Base-by-base conservation (phyloP, 2,888 invertebrate genomes). In the Priocnemis perturbator region DNA sequence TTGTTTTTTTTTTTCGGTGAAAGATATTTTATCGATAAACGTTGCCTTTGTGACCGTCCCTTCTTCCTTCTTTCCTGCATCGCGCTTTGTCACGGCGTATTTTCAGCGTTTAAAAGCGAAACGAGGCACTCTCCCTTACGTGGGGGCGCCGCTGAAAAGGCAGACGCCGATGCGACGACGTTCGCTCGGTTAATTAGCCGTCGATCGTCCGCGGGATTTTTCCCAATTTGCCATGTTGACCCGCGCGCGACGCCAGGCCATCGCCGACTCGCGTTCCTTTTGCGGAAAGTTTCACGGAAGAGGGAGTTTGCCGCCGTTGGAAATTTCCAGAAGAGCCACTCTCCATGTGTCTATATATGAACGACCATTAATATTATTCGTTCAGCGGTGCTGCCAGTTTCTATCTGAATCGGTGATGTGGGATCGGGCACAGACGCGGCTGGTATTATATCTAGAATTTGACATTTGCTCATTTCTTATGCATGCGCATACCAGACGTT, bases 61-160 rank as follows among this genome's bases (percentile, higher is more conserved):
- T 21, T n/a, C 45, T 37, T 21, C 7, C 19, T 45, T 47, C n/a
- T 21, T 15, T 45, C 47, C 47, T 44, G 58, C 58, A 44, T 45
- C 44, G 20, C 19, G 58, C 58, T 45, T 59, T 45, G 47, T 45
- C 58, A 30, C 21, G 20, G 30, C 58, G 44, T 55, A 55, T 63
- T 56, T 63, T 63, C 37, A 48, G 19, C 19, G 58, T 7, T 14
- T 14, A 21, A 58, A 30, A 20, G 2, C 17, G 26, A 15, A 55
- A 59, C 55, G 63, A 60, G 64, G 68, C 30, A 2, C 23, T 26
- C 30, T 26, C n/a, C 57, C 14, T 11, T n/a, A 20, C 15, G 15
- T 30, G 26, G 26, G 3, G 26, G 9, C 47, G 47, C 17, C 50
- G 50, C n/a, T 50, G n/a, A 50, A 50, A 50, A 50, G 17, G 5